phyloP scores from a whole-genome alignment of 2,888 invertebrate species.

The Anoncus sp. region DNA sequence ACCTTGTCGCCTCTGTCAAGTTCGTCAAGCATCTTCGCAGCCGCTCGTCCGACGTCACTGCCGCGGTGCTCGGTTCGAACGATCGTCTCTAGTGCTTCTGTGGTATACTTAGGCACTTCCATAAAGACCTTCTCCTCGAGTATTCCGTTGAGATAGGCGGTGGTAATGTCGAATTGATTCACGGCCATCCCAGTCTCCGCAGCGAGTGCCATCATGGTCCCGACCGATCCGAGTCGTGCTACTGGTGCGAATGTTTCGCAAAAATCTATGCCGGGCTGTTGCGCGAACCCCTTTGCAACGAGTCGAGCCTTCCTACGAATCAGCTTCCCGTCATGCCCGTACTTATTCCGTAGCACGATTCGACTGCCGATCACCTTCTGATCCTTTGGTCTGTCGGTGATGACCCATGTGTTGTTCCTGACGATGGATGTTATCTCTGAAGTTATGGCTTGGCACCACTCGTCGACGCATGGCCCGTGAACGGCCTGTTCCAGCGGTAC shows the following conservation, averaged over 20 bases:
- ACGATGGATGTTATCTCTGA: constrained; percentile 43
- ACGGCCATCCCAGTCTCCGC: constrained; percentile 23
- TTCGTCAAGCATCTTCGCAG: constrained; percentile 12
- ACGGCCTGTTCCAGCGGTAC: constrained; percentile 5
- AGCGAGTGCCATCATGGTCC: constrained; percentile 41
- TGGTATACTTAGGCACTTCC: constrained; percentile 42
- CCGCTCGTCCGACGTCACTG: constrained; percentile 2
- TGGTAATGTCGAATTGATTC: constrained; percentile 45
- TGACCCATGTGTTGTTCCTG: constrained; percentile 52
- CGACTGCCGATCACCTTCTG: constrained; percentile 40
- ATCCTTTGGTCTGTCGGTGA: constrained; percentile 28
- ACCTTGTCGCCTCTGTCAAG: constrained; percentile 41
- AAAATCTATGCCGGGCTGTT: constrained; percentile 61
- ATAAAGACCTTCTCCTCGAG: constrained; percentile 46
- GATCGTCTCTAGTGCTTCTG: constrained; percentile 31
- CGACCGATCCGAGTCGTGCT: constrained; percentile 33
- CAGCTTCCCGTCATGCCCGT: constrained; percentile 45
- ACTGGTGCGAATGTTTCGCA: constrained; percentile 54
- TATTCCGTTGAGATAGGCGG: constrained; percentile 52
- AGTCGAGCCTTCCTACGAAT: constrained; percentile 58
- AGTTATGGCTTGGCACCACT: constrained; percentile 24
- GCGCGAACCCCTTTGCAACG: constrained; percentile 58
- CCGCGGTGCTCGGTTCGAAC: background rate
- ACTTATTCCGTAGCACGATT: constrained; percentile 56
- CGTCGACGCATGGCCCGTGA: background rate